Evolutionary conservation across 2,888 invertebrate species (phyloP).

Genomic region (Cistogaster globosa): DNA sequence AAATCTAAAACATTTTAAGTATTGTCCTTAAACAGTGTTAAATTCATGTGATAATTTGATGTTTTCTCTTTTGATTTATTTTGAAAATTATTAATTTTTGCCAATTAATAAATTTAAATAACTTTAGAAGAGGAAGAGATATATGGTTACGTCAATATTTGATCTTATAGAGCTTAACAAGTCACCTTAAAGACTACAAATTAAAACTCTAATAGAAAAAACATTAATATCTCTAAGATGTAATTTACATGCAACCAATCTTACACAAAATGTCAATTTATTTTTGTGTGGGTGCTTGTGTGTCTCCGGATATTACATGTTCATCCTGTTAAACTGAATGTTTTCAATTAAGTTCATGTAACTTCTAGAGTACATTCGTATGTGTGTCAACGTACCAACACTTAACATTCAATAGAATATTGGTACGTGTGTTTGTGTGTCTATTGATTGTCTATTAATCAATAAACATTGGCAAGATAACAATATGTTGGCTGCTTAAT

Average conservation of each 20-base stretch:
- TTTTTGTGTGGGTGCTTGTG: background rate
- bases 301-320: conserved; percentile 35
- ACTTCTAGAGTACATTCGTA: background rate
- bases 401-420: background rate
- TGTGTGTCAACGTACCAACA: background rate
- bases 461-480: conserved; percentile 57
- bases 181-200: background rate
- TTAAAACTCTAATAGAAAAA: background rate
- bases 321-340: conserved; percentile 12
- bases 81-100: too few relatives aligned
- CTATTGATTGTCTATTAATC: conserved; percentile 43
- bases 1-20: too few relatives aligned
- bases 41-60: too few relatives aligned
- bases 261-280: conserved; percentile 20
- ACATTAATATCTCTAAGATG: conserved; percentile 21
- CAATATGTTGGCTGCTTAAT: conserved; percentile 15
- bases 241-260: conserved; percentile 23
- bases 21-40: too few relatives aligned
- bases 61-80: too few relatives aligned
- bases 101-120: too few relatives aligned
- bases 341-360: background rate
- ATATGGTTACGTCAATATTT: conserved; percentile 7
- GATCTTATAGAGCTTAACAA: background rate
- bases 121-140: too few relatives aligned
- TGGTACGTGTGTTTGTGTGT: background rate